A percentile compares a stretch with the other conserved stretches of the same genome.
These are phyloP conservation scores for Schrankia costaestrigalis DNA, from an alignment of 2,888 invertebrate genomes.

Conservation along the genomic window DNA sequence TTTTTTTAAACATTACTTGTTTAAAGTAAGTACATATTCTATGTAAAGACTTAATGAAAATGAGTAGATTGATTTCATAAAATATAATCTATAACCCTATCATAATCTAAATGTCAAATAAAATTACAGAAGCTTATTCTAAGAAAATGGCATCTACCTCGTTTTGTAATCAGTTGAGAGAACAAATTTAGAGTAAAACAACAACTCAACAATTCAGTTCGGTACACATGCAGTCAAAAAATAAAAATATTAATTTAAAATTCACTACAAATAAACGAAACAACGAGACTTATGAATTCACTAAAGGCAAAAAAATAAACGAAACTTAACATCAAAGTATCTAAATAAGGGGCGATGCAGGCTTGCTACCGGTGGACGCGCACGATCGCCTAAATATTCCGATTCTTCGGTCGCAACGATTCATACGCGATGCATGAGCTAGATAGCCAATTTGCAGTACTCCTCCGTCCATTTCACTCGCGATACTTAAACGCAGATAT, in stretches of 20 bases:
- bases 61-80: too few relatives aligned
- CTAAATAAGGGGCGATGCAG: conserved; percentile 57
- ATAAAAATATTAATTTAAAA: conserved; percentile 2
- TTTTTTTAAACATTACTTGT: too few relatives aligned
- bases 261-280: conserved; percentile 25
- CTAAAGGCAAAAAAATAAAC: conserved; percentile 21
- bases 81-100: too few relatives aligned
- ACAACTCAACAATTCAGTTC: neutral
- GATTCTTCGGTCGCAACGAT: conserved; percentile 39
- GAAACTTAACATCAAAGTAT: conserved; percentile 34
- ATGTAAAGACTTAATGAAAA: too few relatives aligned
- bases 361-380: conserved; percentile 43
- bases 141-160: too few relatives aligned
- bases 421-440: conserved; percentile 64
- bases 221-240: neutral
- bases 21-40: too few relatives aligned
- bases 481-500: conserved; percentile 65
- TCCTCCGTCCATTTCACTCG: conserved; percentile 33
- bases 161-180: too few relatives aligned
- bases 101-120: too few relatives aligned
- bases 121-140: too few relatives aligned
- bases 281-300: conserved; percentile 9
- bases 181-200: too few relatives aligned
- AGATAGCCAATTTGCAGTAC: conserved; percentile 67
- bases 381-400: conserved; percentile 64